These are phyloP conservation scores for Gambusia yucatana DNA, from an alignment of 2,797 vertebrate genomes.

Conservation along the genomic window DNA sequence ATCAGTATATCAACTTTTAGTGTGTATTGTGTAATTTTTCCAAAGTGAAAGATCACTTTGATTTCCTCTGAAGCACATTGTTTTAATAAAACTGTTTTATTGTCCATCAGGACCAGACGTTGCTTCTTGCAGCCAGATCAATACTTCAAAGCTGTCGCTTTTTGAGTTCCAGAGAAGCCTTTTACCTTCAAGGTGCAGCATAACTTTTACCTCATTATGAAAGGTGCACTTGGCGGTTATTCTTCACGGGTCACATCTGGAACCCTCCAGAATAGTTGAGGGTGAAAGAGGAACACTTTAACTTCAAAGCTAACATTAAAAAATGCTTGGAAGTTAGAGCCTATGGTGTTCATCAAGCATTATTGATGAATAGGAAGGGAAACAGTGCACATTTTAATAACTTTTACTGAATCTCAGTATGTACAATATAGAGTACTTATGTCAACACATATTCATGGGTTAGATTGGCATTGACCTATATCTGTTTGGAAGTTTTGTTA, in stretches of 20 bases:
- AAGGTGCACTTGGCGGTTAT: conserved; percentile 64
- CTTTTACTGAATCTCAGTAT: neutral
- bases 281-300: conserved; percentile 51
- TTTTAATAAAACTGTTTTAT: conserved; percentile 53
- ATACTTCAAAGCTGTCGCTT: conserved; percentile 51
- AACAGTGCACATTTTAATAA: neutral
- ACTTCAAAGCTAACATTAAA: conserved; percentile 69
- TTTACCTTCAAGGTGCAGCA: conserved; percentile 51
- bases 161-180: conserved; percentile 57
- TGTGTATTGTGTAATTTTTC: conserved; percentile 25
- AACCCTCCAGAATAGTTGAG: conserved; percentile 41
- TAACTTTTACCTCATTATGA: conserved; percentile 74
- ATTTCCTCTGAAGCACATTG: conserved; percentile 40
- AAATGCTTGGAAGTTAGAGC: conserved; percentile 33
- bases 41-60: conserved; percentile 35
- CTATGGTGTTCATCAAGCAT: conserved; percentile 27
- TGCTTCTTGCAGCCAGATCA: conserved; percentile 48
- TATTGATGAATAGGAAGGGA: neutral
- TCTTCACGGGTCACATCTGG: conserved; percentile 78
- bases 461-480: neutral
- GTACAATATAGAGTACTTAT: neutral
- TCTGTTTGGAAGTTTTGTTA: neutral
- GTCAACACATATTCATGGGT: neutral
- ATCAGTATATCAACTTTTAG: conserved; percentile 32
- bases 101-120: conserved; percentile 25